Evolutionary conservation across 1,140 invertebrate genomes (phyloP).

Genomic region (Cydia fagiglandana): DNA sequence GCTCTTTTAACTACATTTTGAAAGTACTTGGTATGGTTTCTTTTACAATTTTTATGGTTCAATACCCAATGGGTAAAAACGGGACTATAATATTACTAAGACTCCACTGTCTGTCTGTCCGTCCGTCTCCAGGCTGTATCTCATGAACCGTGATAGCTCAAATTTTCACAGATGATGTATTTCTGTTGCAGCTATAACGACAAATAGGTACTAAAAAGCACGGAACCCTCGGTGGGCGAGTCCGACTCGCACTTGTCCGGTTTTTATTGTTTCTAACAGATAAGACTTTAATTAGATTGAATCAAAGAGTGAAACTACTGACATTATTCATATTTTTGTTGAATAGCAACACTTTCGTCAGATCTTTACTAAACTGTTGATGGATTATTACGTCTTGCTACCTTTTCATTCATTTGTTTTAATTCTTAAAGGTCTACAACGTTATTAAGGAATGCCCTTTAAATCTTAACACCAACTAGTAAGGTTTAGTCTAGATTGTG

Average conservation of each 20-base stretch:
- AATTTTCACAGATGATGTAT: no score
- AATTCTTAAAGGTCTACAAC: constrained; percentile 4
- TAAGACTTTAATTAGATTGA: background rate
- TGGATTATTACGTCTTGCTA: constrained; percentile 13
- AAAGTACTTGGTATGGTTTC: background rate
- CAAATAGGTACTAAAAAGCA: no score
- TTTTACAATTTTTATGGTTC: background rate
- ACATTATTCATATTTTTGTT: constrained; percentile 12
- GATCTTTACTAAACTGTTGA: constrained; percentile 15
- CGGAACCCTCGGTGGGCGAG: no score
- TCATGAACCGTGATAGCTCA: no score
- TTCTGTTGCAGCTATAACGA: no score
- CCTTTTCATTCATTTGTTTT: constrained; percentile 31
- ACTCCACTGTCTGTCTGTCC: no score
- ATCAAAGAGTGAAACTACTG: constrained; percentile 21
- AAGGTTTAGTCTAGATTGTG: background rate
- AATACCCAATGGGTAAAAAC: no score
- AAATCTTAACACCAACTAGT: background rate
- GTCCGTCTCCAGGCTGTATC: no score
- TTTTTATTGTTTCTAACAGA: background rate
- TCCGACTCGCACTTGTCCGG: no score
- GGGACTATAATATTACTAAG: no score
- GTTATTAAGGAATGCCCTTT: background rate
- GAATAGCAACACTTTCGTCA: constrained; percentile 26
- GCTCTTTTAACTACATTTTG: background rate